Percentiles rank a stretch among this genome's conserved stretches.
phyloP scores from a whole-genome alignment of 1,140 invertebrate species.

The Panagrolaimus sp. region DNA sequence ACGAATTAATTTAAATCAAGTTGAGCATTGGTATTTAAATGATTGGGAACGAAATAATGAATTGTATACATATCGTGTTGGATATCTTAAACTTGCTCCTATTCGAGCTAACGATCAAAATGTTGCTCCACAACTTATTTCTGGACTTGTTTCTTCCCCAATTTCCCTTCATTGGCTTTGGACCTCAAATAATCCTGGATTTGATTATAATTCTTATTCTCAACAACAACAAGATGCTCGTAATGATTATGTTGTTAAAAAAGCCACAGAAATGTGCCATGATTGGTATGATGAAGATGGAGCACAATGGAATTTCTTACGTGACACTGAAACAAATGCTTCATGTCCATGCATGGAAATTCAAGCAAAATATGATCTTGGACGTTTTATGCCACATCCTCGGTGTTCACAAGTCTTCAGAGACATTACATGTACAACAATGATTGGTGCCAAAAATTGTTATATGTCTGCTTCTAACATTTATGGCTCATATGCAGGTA shows the following conservation, averaged over 20 bases:
- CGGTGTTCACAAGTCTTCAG: slow-evolving; percentile 56
- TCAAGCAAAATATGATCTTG: slow-evolving; percentile 52
- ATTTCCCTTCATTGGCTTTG: slow-evolving; percentile 57
- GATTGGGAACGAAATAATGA: slow-evolving; percentile 57
- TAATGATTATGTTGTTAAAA: slow-evolving; percentile 44
- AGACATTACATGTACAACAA: slow-evolving; percentile 56
- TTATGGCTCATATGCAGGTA: slow-evolving; percentile 46
- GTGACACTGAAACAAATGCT: slow-evolving; percentile 56
- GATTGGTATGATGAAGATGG: slow-evolving; percentile 58
- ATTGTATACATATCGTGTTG: slow-evolving; percentile 54
- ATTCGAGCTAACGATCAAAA: slow-evolving; percentile 28
- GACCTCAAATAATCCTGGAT: slow-evolving; percentile 53
- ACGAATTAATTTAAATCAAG: slow-evolving; percentile 53
- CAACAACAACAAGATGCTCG: slow-evolving; percentile 39
- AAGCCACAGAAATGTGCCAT: slow-evolving; percentile 57
- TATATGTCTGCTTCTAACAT: slow-evolving; percentile 57
- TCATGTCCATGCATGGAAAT: slow-evolving; percentile 57
- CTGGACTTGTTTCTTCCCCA: slow-evolving; percentile 54
- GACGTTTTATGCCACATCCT: slow-evolving; percentile 58
- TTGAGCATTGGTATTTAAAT: slow-evolving; percentile 47
- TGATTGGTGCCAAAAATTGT: slow-evolving; percentile 56
- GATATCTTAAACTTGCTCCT: slow-evolving; percentile 55
- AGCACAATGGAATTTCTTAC: slow-evolving; percentile 54
- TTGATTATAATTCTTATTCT: slow-evolving; percentile 43
- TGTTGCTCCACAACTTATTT: slow-evolving; percentile 17